These are phyloP conservation scores for Hirudinaria manillensis DNA, from an alignment of 2,888 invertebrate genomes.

Conservation along the genomic window DNA sequence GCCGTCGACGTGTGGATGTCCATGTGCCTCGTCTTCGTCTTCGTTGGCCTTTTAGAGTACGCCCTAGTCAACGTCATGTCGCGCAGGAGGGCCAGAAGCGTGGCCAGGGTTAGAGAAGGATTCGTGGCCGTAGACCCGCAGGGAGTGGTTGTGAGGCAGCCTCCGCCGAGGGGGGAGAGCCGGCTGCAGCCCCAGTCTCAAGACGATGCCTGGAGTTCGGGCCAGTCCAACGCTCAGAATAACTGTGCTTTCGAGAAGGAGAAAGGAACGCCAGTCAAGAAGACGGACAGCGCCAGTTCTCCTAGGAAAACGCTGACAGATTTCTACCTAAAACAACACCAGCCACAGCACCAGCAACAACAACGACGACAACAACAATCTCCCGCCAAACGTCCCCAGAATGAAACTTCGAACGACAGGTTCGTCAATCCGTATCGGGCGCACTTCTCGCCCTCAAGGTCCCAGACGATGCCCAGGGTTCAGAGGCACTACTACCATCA, in stretches of 20 bases:
- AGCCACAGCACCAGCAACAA: background rate
- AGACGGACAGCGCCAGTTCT: background rate
- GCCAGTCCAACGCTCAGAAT: background rate
- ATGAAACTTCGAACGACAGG: background rate
- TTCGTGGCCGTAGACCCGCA: background rate
- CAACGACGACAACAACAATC: background rate
- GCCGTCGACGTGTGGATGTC: slow-evolving; percentile 63
- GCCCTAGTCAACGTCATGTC: slow-evolving; percentile 44
- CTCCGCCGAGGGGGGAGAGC: background rate
- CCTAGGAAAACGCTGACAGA: background rate
- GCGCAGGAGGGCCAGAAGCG: slow-evolving; percentile 36
- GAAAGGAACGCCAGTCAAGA: background rate
- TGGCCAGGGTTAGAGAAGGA: slow-evolving; percentile 13
- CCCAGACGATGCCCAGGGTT: background rate
- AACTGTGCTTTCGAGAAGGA: slow-evolving; percentile 7
- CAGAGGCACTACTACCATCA: slow-evolving; percentile 13
- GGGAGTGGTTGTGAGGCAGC: background rate
- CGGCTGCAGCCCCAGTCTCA: background rate
- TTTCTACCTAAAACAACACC: background rate
- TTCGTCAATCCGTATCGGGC: background rate
- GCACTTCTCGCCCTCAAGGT: background rate
- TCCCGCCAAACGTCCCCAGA: background rate
- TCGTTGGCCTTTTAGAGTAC: slow-evolving; percentile 42
- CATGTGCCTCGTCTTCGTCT: slow-evolving; percentile 43
- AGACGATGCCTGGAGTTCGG: background rate